Conservation (phyloP, 2,113 vertebrate genomes). For the Stigmatopora nigra region DNA sequence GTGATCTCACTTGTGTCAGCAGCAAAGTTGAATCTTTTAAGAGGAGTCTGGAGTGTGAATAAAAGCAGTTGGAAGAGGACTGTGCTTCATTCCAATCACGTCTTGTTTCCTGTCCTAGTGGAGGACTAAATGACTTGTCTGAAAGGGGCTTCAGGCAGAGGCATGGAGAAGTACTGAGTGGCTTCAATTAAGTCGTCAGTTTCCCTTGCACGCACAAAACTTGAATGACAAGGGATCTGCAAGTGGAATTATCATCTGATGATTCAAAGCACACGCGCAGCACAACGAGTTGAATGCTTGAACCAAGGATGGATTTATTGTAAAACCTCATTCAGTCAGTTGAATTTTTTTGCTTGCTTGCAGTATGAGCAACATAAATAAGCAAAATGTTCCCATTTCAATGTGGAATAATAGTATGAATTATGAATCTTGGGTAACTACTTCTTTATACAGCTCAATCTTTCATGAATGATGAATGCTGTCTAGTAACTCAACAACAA, state of each 20-base stretch:
- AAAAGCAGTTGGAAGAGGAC: background rate
- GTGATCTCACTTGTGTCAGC: background rate
- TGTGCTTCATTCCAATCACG: background rate
- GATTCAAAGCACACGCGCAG: background rate
- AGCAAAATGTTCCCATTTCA: no score
- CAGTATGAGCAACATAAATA: no score
- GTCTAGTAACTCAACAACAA: background rate
- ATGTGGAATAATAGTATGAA: background rate
- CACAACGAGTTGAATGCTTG: no score
- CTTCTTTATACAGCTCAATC: background rate
- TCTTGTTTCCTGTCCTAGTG: background rate
- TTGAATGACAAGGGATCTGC: background rate
- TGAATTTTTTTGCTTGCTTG: no score
- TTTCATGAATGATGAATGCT: background rate
- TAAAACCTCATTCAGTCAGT: no score
- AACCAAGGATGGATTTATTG: no score
- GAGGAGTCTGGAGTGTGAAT: background rate
- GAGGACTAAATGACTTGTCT: background rate
- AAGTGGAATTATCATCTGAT: background rate
- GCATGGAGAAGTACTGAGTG: background rate
- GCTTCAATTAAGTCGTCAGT: background rate
- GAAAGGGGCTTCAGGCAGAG: background rate
- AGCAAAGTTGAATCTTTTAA: background rate
- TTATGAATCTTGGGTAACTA: background rate
- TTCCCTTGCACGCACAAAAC: background rate